phyloP scores from a whole-genome alignment of 2,113 vertebrate species.

The human (Homo sapiens) region GRCh38 chr12:32551001-32551500 shows the following conservation, averaged over 20 bases:
- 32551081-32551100: background rate
- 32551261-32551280: background rate
- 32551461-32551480: background rate
- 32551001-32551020: background rate
- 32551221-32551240: no score
- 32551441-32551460: background rate
- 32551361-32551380: background rate
- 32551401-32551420: background rate
- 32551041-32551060: background rate
- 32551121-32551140: background rate
- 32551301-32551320: background rate
- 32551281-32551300: background rate
- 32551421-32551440: background rate
- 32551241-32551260: no score
- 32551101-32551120: background rate
- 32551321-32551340: background rate
- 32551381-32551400: background rate
- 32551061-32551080: background rate
- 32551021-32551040: background rate
- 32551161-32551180: background rate
- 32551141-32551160: background rate
- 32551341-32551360: no score
- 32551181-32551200: background rate
- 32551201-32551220: background rate
- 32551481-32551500: background rate